Conservation (phyloP, 2,797 vertebrate species). For the Melanotaenia parkinsoni region DNA sequence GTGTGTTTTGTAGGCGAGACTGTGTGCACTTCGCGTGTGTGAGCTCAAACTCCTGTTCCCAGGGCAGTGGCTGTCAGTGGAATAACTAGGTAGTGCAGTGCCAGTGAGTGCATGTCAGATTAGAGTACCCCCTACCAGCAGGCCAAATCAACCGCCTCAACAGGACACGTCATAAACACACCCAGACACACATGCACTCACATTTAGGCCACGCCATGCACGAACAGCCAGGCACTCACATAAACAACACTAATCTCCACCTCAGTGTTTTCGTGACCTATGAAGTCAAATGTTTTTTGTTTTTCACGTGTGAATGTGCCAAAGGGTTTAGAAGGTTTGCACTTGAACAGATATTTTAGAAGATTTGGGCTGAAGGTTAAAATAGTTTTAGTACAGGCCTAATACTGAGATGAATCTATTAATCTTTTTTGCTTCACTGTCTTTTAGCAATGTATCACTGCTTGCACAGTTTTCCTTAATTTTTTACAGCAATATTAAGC, state of each 20-base stretch:
- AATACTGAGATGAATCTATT: slow-evolving; percentile 3
- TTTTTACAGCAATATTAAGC: neutral
- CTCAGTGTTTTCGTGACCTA: slow-evolving; percentile 55
- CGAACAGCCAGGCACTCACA: slow-evolving; percentile 34
- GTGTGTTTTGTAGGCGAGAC: slow-evolving; percentile 44
- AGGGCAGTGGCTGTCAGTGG: slow-evolving; percentile 69
- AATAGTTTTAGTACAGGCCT: slow-evolving; percentile 13
- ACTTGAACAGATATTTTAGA: slow-evolving; percentile 43
- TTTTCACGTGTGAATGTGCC: slow-evolving; percentile 29
- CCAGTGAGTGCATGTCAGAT: slow-evolving; percentile 75
- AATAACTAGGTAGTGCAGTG: slow-evolving; percentile 73
- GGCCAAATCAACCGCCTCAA: slow-evolving; percentile 74
- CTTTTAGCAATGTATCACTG: neutral
- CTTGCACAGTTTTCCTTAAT: neutral
- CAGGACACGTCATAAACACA: slow-evolving; percentile 61
- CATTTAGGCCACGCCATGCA: slow-evolving; percentile 14
- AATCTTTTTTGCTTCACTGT: neutral
- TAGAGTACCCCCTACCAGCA: slow-evolving; percentile 78
- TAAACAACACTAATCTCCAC: slow-evolving; percentile 39
- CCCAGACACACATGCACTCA: slow-evolving; percentile 25
- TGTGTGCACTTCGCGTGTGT: slow-evolving; percentile 52
- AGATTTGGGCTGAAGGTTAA: slow-evolving; percentile 52
- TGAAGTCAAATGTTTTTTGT: slow-evolving; percentile 41
- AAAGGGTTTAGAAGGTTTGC: slow-evolving; percentile 32
- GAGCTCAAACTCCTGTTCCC: slow-evolving; percentile 66